Evolutionary conservation across 2,797 vertebrate genomes (phyloP).

Genomic region (Pantherophis vulpinus): DNA sequence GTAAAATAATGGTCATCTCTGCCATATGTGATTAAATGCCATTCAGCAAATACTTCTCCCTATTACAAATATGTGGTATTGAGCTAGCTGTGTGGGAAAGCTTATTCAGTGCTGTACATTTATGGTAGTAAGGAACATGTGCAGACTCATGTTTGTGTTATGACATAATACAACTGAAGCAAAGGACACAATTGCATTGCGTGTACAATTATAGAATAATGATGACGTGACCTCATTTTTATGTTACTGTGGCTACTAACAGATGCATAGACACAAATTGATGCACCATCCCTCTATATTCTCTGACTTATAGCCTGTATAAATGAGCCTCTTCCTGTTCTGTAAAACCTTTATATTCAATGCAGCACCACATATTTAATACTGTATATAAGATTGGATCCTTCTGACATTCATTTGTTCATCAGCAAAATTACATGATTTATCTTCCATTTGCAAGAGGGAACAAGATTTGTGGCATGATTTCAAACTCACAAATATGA

Average conservation of each 20-base stretch:
- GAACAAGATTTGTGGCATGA: slow-evolving; percentile 50
- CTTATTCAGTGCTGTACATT: neutral
- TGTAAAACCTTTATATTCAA: neutral
- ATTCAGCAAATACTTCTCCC: neutral
- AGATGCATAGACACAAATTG: neutral
- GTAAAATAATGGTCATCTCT: neutral
- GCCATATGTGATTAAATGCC: neutral
- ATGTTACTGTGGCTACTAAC: neutral
- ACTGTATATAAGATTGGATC: slow-evolving; percentile 22
- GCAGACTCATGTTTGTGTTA: neutral
- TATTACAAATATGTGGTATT: neutral
- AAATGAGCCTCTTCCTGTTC: neutral
- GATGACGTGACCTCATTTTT: neutral
- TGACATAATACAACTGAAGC: neutral
- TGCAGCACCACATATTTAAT: neutral
- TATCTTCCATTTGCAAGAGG: slow-evolving; percentile 51
- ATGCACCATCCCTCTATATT: neutral
- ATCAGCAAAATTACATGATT: slow-evolving; percentile 9
- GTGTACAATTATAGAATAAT: neutral
- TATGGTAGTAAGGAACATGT: neutral
- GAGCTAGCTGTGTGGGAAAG: neutral
- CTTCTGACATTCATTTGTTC: neutral
- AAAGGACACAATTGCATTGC: neutral
- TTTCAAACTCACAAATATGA: slow-evolving; percentile 43
- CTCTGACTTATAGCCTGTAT: neutral